Evolutionary conservation across 2,113 vertebrate genomes (phyloP).

Genomic region (Hydrochoerus hydrochaeris): DNA sequence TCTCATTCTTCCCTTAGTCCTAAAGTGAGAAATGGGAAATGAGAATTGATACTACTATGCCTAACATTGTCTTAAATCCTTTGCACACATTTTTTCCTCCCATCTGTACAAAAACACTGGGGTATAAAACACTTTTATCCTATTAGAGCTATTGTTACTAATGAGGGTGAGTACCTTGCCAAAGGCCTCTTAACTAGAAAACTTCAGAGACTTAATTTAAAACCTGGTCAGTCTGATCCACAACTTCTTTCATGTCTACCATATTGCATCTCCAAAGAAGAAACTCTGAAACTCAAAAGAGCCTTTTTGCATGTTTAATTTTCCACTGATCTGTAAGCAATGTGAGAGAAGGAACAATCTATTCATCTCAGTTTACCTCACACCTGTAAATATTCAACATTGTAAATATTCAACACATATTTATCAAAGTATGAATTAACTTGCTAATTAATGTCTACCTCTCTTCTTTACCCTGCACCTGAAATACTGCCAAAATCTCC

Average conservation of each 20-base stretch:
- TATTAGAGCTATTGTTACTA: not conserved
- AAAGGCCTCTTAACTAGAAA: conserved; percentile 18
- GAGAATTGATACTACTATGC: not conserved
- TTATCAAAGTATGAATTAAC: conserved; percentile 20
- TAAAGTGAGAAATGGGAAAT: not conserved
- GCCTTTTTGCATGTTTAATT: not conserved
- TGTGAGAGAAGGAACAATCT: not conserved
- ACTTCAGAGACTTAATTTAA: not conserved
- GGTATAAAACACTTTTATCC: not conserved
- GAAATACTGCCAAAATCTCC: conserved; percentile 20
- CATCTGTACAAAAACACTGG: not conserved
- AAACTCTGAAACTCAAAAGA: conserved; percentile 5
- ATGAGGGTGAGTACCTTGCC: not conserved
- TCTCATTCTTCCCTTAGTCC: not conserved
- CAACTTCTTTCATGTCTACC: not conserved
- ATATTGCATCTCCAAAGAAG: not conserved
- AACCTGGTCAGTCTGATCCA: not conserved
- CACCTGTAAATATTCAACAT: not conserved
- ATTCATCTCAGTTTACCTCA: not conserved
- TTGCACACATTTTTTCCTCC: not conserved
- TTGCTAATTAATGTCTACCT: not conserved
- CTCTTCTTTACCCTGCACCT: not conserved
- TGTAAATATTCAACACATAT: not conserved
- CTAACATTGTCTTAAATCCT: not conserved
- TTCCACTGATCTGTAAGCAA: not conserved